Conservation (phyloP, 2,888 invertebrate species). For the Lasioglossum malachurum region DNA sequence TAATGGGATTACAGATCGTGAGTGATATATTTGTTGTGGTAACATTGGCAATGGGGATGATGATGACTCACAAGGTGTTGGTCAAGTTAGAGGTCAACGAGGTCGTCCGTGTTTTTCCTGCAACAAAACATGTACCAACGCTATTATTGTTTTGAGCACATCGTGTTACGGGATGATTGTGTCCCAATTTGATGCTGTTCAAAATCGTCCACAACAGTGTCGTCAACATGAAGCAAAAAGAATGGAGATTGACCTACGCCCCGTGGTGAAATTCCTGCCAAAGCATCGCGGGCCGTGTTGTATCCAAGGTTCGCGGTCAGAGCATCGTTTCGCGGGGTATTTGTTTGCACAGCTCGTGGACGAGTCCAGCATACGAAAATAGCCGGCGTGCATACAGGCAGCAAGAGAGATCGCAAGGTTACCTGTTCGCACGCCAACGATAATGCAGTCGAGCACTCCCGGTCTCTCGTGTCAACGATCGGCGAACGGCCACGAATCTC, state of each 20-base stretch:
- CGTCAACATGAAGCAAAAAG: not conserved
- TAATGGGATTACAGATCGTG: conserved; percentile 29
- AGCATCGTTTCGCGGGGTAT: conserved; percentile 69
- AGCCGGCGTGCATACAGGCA: conserved; percentile 53
- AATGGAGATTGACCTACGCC: not conserved
- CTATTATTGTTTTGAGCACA: too few relatives aligned
- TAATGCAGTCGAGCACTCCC: conserved; percentile 74
- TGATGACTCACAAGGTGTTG: conserved; percentile 22
- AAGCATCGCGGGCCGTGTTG: not conserved
- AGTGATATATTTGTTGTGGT: conserved; percentile 53
- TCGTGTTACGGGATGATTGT: too few relatives aligned
- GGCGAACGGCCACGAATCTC: conserved; percentile 76
- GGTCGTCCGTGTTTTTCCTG: conserved; percentile 27
- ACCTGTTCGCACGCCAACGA: conserved; percentile 74
- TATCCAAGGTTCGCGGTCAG: conserved; percentile 33
- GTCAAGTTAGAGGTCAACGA: conserved; percentile 39
- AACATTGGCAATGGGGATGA: conserved; percentile 31
- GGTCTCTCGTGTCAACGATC: conserved; percentile 74
- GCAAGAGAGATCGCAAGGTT: conserved; percentile 73
- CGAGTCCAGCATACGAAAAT: conserved; percentile 69
- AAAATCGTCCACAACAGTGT: not conserved
- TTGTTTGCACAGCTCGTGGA: conserved; percentile 79
- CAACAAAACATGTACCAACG: not conserved
- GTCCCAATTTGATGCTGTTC: too few relatives aligned
- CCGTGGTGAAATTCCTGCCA: not conserved